Conservation (phyloP, 2,888 invertebrate genomes). For the Rhimphoctona megacephalus region DNA sequence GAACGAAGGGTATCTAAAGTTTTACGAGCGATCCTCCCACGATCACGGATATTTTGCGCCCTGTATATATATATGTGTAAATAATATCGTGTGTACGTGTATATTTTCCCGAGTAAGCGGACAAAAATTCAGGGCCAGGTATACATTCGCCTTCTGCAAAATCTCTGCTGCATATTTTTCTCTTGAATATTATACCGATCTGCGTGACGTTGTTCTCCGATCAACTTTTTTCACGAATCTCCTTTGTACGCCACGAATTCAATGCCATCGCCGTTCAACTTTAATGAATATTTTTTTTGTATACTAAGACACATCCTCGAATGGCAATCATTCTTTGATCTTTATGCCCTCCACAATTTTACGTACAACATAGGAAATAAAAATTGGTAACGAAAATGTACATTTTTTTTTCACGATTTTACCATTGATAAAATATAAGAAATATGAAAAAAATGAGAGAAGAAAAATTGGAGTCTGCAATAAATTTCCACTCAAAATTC, state of each 20-base stretch:
- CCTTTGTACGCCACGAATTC: constrained; percentile 13
- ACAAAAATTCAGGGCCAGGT: constrained; percentile 69
- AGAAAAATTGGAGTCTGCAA: too few species aligned
- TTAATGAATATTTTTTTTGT: constrained; percentile 1
- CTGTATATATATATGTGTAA: constrained; percentile 3
- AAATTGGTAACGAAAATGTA: constrained; percentile 3
- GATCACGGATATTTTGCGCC: constrained; percentile 21
- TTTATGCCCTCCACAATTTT: constrained; percentile 27
- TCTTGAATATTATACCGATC: constrained; percentile 42
- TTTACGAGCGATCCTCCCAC: constrained; percentile 68
- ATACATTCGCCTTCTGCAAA: constrained; percentile 49
- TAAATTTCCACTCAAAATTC: too few species aligned
- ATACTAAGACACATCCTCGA: constrained; percentile 3
- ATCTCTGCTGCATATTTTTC: constrained; percentile 52
- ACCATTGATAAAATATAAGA: background rate
- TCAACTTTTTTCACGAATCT: constrained; percentile 31
- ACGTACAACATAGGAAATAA: background rate
- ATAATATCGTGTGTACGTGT: constrained; percentile 30
- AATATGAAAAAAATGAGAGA: too few species aligned
- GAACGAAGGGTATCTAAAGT: constrained; percentile 50
- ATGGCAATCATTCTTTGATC: constrained; percentile 8
- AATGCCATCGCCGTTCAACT: constrained; percentile 10
- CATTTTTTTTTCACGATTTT: background rate
- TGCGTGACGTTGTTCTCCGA: constrained; percentile 41
- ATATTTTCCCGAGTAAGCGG: constrained; percentile 47